These are phyloP conservation scores for Eristalis tenax DNA, from an alignment of 2,888 invertebrate genomes.

Conservation along the genomic window DNA sequence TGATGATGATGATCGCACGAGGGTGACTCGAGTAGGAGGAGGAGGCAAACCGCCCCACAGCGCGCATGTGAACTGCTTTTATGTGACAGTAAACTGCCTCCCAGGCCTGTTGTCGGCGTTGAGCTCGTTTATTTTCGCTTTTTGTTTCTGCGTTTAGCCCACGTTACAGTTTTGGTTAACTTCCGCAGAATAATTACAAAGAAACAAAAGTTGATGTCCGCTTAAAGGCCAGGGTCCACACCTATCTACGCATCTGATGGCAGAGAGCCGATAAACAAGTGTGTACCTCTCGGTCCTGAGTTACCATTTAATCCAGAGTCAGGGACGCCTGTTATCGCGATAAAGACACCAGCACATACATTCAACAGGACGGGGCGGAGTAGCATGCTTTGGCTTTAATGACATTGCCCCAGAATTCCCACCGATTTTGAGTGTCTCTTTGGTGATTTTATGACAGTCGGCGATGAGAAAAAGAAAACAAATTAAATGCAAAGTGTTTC, in stretches of 20 bases:
- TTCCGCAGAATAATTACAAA: background rate
- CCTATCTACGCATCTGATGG: background rate
- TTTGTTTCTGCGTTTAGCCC: background rate
- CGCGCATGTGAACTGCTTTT: background rate
- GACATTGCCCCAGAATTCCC: background rate
- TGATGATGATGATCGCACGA: background rate
- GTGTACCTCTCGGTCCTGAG: background rate
- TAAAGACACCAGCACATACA: background rate
- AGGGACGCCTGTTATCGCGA: constrained; percentile 8
- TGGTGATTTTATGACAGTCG: background rate
- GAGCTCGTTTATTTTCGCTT: background rate
- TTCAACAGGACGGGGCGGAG: background rate
- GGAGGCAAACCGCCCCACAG: background rate
- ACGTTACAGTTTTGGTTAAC: background rate
- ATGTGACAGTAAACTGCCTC: background rate
- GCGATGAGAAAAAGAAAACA: too few relatives aligned
- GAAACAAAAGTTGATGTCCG: background rate
- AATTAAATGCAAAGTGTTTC: background rate
- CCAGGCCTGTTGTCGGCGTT: background rate
- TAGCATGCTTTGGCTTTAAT: background rate
- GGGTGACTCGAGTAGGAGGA: background rate
- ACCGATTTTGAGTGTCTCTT: background rate
- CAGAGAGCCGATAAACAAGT: background rate
- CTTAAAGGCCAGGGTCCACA: background rate
- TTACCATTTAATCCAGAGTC: constrained; percentile 8